These are phyloP conservation scores for Eremobia ochroleuca DNA, from an alignment of 2,888 invertebrate genomes.

Conservation along the genomic window DNA sequence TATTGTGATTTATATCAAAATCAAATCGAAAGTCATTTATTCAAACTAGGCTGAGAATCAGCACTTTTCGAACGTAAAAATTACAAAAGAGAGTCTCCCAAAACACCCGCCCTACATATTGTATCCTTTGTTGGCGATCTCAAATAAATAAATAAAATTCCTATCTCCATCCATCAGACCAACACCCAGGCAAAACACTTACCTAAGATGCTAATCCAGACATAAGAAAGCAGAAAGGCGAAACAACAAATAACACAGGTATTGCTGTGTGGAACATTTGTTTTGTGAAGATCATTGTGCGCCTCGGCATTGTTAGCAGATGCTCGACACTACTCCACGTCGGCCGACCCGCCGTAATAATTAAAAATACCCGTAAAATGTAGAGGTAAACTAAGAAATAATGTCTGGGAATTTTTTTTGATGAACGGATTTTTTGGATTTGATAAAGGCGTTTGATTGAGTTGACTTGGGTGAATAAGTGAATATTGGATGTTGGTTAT, in stretches of 20 bases:
- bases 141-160: not conserved
- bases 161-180: not conserved
- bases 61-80: too few species aligned
- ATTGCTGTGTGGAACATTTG: conserved; percentile 62
- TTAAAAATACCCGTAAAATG: conserved; percentile 71
- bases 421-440: conserved; percentile 19
- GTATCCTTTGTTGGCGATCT: not conserved
- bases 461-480: not conserved
- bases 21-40: too few species aligned
- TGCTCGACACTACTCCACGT: conserved; percentile 67
- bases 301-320: conserved; percentile 67
- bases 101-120: too few species aligned
- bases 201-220: conserved; percentile 57
- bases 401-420: conserved; percentile 21
- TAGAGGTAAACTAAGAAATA: conserved; percentile 49
- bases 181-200: conserved; percentile 31
- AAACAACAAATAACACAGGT: conserved; percentile 51
- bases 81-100: too few species aligned
- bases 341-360: conserved; percentile 63
- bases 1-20: too few species aligned
- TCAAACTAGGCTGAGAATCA: too few species aligned
- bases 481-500: not conserved
- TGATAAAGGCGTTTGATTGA: conserved; percentile 22
- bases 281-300: conserved; percentile 68
- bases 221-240: conserved; percentile 49